These are phyloP conservation scores for Mesorhabditis spiculigera DNA, from an alignment of 2,888 invertebrate species.

Conservation along the genomic window DNA sequence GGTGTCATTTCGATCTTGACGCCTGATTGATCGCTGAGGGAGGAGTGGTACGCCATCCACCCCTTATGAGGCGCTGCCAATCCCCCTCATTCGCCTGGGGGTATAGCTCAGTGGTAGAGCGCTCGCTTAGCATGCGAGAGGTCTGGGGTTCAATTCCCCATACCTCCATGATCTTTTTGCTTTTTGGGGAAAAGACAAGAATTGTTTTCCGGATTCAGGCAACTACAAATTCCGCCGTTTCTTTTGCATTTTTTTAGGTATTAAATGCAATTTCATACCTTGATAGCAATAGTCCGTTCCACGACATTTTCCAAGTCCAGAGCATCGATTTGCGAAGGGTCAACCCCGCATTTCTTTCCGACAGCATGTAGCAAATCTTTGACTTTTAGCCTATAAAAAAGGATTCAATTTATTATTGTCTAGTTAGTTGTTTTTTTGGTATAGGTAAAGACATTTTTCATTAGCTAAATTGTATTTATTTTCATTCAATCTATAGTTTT, in stretches of 20 bases:
- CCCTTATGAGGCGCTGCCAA: not conserved
- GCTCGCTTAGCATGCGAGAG: conserved; percentile 40
- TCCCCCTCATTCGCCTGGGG: conserved; percentile 12
- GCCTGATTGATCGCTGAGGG: not conserved
- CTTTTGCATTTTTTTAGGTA: too few relatives aligned
- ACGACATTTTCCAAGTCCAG: conserved; percentile 57
- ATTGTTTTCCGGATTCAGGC: too few relatives aligned
- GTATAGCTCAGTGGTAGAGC: conserved; percentile 39
- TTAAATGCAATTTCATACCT: conserved; percentile 25
- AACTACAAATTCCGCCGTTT: too few relatives aligned
- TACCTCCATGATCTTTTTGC: conserved; percentile 18
- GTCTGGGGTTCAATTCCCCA: conserved; percentile 34
- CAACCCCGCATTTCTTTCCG: conserved; percentile 56
- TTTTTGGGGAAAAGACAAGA: not conserved
- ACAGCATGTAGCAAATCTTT: conserved; percentile 55
- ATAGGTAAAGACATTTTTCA: not conserved
- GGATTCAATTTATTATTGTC: not conserved
- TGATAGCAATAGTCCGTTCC: conserved; percentile 52
- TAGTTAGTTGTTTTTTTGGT: not conserved
- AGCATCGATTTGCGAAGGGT: conserved; percentile 51
- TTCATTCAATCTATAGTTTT: not conserved
- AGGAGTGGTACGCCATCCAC: not conserved
- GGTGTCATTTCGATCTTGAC: not conserved
- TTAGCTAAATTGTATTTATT: not conserved
- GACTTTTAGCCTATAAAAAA: conserved; percentile 43